These are phyloP conservation scores for Aradophagus sp. DNA, from an alignment of 1,140 invertebrate genomes.

Conservation along the genomic window DNA sequence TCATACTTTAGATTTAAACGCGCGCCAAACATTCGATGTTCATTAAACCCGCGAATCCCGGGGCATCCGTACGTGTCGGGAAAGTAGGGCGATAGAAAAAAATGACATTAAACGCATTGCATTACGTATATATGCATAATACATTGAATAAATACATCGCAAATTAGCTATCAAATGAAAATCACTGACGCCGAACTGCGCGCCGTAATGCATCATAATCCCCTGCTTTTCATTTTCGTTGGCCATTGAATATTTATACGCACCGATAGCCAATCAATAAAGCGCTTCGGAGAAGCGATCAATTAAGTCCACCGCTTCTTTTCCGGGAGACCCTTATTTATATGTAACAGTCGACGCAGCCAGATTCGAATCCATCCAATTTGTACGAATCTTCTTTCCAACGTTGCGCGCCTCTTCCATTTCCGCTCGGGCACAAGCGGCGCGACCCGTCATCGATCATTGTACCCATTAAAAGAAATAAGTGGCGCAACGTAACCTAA, in stretches of 20 bases:
- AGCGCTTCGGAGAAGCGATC: conserved; percentile 4
- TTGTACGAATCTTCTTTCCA: too few relatives aligned
- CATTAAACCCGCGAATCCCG: conserved; percentile 9
- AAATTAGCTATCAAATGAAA: conserved; percentile 20
- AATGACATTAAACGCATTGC: conserved; percentile 20
- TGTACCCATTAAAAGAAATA: conserved; percentile 8
- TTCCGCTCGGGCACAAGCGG: background rate
- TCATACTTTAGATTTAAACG: conserved; percentile 14
- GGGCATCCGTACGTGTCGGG: background rate
- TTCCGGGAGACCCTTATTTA: background rate
- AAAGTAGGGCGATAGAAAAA: conserved; percentile 13
- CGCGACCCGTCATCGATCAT: conserved; percentile 19
- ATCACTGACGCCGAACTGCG: conserved; percentile 2
- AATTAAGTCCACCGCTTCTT: conserved; percentile 13
- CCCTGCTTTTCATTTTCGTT: conserved; percentile 12
- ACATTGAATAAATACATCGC: conserved; percentile 23
- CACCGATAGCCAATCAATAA: conserved; percentile 27
- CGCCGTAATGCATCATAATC: conserved; percentile 28
- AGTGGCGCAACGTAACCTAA: conserved; percentile 16
- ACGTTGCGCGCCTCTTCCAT: conserved; percentile 1
- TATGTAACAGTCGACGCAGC: background rate
- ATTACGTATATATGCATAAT: conserved; percentile 25
- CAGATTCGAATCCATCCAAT: too few relatives aligned
- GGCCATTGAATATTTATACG: conserved; percentile 29
- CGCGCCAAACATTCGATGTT: conserved; percentile 8